Conservation (phyloP, 2,888 invertebrate species). For the Onchidella celtica region DNA sequence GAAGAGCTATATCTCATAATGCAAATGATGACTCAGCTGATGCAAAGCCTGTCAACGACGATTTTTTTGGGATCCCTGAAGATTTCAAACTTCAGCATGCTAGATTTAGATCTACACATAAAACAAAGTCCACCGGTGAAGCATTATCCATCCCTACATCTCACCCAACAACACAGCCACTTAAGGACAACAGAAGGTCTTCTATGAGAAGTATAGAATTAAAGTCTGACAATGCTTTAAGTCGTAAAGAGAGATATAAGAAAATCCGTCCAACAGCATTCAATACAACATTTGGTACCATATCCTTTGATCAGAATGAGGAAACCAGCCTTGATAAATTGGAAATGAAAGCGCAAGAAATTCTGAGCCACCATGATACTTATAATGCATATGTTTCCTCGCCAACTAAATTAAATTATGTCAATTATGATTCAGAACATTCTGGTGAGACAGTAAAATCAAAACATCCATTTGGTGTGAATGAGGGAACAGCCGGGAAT, state of each 20-base stretch:
- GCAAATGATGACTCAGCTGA: not conserved
- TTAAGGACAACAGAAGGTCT: not conserved
- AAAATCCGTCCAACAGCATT: not conserved
- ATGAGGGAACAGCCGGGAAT: too few relatives aligned
- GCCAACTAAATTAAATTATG: too few relatives aligned
- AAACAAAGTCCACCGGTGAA: too few relatives aligned
- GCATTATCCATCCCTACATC: too few relatives aligned
- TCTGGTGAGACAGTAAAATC: too few relatives aligned
- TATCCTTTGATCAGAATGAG: constrained; percentile 3
- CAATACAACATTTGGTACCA: constrained; percentile 27
- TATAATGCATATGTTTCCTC: too few relatives aligned
- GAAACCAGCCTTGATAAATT: too few relatives aligned
- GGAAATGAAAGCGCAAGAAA: constrained; percentile 23
- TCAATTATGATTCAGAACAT: too few relatives aligned
- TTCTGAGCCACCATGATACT: constrained; percentile 7
- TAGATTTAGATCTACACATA: not conserved
- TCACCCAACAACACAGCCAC: not conserved
- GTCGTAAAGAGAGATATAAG: too few relatives aligned
- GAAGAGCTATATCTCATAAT: not conserved
- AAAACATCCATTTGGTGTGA: too few relatives aligned
- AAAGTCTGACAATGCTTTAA: too few relatives aligned
- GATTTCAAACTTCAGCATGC: constrained; percentile 42
- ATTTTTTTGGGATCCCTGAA: constrained; percentile 45
- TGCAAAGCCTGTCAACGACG: not conserved
- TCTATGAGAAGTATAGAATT: too few relatives aligned